Evolutionary conservation across 2,113 vertebrate species (phyloP).

Genomic region (Girardinichthys multiradiatus): DNA sequence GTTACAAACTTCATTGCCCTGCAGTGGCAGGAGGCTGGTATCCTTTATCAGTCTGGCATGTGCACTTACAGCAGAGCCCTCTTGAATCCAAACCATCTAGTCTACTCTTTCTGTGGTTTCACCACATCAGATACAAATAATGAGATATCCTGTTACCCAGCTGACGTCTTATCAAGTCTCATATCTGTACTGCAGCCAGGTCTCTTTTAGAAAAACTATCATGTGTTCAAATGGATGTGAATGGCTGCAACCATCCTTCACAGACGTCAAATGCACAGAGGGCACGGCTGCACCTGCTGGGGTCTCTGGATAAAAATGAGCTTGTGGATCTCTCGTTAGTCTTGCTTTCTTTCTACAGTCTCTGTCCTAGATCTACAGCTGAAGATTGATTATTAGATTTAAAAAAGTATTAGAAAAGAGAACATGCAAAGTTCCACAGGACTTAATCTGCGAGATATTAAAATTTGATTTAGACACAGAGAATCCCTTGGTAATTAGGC

Average conservation of each 20-base stretch:
- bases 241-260: slow-evolving; percentile 3
- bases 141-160: slow-evolving; percentile 24
- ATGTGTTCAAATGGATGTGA: slow-evolving; percentile 1
- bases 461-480: neutral
- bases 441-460: slow-evolving; percentile 10
- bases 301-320: slow-evolving; percentile 10
- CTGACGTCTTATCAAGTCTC: slow-evolving; percentile 19
- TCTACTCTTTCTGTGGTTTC: slow-evolving; percentile 37
- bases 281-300: neutral
- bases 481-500: slow-evolving; percentile 13
- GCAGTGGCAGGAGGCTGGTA: neutral
- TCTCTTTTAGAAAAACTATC: slow-evolving; percentile 41
- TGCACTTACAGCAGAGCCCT: slow-evolving; percentile 13
- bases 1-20: neutral
- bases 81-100: slow-evolving; percentile 32
- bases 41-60: slow-evolving; percentile 1
- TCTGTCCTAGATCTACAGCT: neutral
- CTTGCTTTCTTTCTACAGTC: neutral
- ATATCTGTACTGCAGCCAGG: slow-evolving; percentile 32
- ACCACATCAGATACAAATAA: slow-evolving; percentile 36
- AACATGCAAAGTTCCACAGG: neutral
- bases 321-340: neutral
- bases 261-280: neutral
- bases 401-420: neutral
- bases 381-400: slow-evolving; percentile 8